Conservation (phyloP, 2,797 vertebrate species). For the Falco cherrug region DNA sequence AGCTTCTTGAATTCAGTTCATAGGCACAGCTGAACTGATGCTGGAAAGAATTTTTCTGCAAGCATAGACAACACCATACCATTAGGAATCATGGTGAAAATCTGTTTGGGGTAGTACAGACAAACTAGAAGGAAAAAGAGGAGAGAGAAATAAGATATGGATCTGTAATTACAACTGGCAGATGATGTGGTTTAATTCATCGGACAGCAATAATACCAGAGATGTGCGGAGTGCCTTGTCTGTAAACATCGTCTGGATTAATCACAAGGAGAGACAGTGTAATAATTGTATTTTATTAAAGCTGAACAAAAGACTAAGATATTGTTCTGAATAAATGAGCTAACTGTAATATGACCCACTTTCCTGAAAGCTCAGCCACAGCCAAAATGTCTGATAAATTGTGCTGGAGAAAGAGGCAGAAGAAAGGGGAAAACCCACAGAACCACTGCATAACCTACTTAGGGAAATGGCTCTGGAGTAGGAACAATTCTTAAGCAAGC, state of each 20-base stretch:
- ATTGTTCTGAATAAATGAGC: slow-evolving; percentile 18
- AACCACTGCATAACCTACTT: background rate
- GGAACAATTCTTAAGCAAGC: background rate
- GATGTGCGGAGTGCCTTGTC: background rate
- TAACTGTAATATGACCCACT: background rate
- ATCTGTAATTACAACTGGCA: slow-evolving; percentile 53
- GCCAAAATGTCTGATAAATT: background rate
- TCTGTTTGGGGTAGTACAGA: background rate
- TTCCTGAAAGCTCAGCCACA: background rate
- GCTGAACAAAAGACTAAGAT: slow-evolving; percentile 19
- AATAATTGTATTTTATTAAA: slow-evolving; percentile 49
- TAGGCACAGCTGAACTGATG: background rate
- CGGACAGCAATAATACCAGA: background rate
- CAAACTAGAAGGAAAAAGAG: background rate
- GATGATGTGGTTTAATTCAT: background rate
- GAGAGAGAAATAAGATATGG: background rate
- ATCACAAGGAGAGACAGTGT: slow-evolving; percentile 5
- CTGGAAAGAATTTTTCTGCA: slow-evolving; percentile 17
- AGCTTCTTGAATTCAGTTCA: background rate
- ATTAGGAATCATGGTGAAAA: background rate
- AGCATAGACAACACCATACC: background rate
- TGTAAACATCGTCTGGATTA: slow-evolving; percentile 41
- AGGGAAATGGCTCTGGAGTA: background rate
- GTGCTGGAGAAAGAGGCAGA: background rate
- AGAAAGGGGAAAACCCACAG: background rate